Base-by-base conservation (phyloP, 2,888 invertebrate species). In the Aspidiotus destructor region DNA sequence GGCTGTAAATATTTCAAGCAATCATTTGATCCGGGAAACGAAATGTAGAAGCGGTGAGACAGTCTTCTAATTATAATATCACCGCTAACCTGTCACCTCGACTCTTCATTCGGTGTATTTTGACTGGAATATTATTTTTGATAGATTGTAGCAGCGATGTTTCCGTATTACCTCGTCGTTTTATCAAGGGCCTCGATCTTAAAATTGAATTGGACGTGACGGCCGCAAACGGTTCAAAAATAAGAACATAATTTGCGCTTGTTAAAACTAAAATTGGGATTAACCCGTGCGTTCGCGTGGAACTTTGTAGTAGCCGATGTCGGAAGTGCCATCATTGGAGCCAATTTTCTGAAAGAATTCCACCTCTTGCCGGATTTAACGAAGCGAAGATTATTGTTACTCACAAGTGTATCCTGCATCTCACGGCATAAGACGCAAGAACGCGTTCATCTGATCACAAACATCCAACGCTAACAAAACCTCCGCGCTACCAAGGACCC, bases 401-500 rank as follows among this genome's bases (percentile, higher is more conserved):
- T n/a, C 8, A 48, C 70, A 48, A 53, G 16, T 42, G 58, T n/a
- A 7, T 17, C 11, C 17, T 68, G 62, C 13, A 9, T 10, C 9
- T 13, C 13, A 48, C 48, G 13, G 10, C 9, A 48, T 48, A 10
- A 9, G 13, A 10, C 13, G 48, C 48, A 48, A 48, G 10, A 9
- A 10, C 9, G 48, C 13, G 48, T 48, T 10, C 48, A 48, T 16
- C 15, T 40, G 15, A 11, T 16, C 13, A 67, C 53, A 9, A 42
- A 70, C 1, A 70, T 68, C 8, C 6, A 57, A 0, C 70, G 68
- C 2, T 5, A 52, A 0, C 60, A 2, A 16, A 48, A n/a, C 40
- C n/a, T 40, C 10, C 28, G 13, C 8, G 41, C n/a, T 13, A n/a
- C 0, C 48, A 62, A 15, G 53, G 41, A 7, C 77, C 76, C 7